These are phyloP conservation scores for Pocillopora damicornis DNA, from an alignment of 64 coral and sea anemone species.

Conservation along the genomic window DNA sequence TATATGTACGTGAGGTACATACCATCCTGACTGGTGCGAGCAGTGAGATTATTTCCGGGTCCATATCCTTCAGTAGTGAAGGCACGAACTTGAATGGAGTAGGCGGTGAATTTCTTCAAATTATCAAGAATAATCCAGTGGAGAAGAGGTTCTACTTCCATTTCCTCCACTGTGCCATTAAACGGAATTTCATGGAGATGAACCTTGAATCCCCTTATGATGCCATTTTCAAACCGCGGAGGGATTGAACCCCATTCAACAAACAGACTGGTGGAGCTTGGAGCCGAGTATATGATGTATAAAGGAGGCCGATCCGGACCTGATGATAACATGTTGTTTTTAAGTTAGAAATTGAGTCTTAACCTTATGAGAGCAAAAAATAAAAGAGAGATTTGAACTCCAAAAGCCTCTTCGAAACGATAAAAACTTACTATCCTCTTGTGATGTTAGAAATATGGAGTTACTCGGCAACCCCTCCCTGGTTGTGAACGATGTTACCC, in stretches of 20 bases:
- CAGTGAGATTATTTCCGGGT: conserved; percentile 20
- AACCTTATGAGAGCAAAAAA: too few species aligned
- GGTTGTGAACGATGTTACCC: conserved; percentile 52
- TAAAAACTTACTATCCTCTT: conserved; percentile 48
- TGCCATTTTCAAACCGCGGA: conserved; percentile 12
- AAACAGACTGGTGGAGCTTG: conserved; percentile 4
- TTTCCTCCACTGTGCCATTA: background rate
- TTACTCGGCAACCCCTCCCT: conserved; percentile 37
- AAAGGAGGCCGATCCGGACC: conserved; percentile 9
- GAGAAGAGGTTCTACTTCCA: background rate
- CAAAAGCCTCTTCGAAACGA: background rate
- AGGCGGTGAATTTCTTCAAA: conserved; percentile 55
- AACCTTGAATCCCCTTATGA: conserved; percentile 28
- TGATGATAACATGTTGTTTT: background rate
- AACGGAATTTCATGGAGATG: background rate
- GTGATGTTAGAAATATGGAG: conserved; percentile 29
- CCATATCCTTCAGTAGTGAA: conserved; percentile 62
- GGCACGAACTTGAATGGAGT: conserved; percentile 42
- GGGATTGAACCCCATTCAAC: conserved; percentile 33
- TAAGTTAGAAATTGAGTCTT: background rate
- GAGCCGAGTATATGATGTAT: conserved; percentile 16
- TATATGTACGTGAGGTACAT: background rate
- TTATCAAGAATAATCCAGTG: conserved; percentile 19
- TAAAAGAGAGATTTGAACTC: background rate
- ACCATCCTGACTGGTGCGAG: conserved; percentile 64